These are phyloP conservation scores for Benthosema pterotum DNA, from an alignment of 2,797 vertebrate genomes.

Conservation along the genomic window DNA sequence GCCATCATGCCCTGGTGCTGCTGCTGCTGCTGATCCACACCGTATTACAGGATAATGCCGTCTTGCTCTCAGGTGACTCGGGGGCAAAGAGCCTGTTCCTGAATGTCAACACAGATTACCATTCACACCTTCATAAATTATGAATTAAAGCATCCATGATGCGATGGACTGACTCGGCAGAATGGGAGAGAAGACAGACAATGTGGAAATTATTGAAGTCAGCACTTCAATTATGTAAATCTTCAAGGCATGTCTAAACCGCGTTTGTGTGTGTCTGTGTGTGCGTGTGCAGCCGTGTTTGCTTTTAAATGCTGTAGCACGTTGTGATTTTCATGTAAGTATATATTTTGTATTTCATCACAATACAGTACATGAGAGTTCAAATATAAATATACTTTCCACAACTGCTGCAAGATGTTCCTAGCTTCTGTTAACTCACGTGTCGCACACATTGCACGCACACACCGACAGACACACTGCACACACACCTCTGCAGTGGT, in stretches of 20 bases:
- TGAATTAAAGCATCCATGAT: not conserved
- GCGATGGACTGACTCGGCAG: not conserved
- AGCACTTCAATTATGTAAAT: not conserved
- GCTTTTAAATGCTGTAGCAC: too few relatives aligned
- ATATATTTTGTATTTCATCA: too few relatives aligned
- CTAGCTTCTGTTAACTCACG: too few relatives aligned
- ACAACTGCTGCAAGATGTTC: slow-evolving; percentile 24
- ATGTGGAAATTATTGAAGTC: not conserved
- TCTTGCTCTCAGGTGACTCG: slow-evolving; percentile 6
- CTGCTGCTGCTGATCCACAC: slow-evolving; percentile 33
- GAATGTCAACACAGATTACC: slow-evolving; percentile 18
- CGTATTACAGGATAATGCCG: slow-evolving; percentile 24
- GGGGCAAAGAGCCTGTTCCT: not conserved
- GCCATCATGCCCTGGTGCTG: slow-evolving; percentile 33
- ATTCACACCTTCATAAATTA: slow-evolving; percentile 27
- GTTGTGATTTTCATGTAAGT: too few relatives aligned
- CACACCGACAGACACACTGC: too few relatives aligned
- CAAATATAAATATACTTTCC: slow-evolving; percentile 33
- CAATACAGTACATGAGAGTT: not conserved
- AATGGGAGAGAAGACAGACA: not conserved
- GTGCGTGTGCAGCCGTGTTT: too few relatives aligned
- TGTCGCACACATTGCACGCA: too few relatives aligned
- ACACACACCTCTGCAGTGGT: too few relatives aligned
- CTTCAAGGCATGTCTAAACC: slow-evolving; percentile 6
- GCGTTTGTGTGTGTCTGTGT: not conserved